Evolutionary conservation across 92 coral and sea anemone species (phyloP), one percentile per base, ranked within the genome.

Genomic region (Nematostella vectensis): DNA sequence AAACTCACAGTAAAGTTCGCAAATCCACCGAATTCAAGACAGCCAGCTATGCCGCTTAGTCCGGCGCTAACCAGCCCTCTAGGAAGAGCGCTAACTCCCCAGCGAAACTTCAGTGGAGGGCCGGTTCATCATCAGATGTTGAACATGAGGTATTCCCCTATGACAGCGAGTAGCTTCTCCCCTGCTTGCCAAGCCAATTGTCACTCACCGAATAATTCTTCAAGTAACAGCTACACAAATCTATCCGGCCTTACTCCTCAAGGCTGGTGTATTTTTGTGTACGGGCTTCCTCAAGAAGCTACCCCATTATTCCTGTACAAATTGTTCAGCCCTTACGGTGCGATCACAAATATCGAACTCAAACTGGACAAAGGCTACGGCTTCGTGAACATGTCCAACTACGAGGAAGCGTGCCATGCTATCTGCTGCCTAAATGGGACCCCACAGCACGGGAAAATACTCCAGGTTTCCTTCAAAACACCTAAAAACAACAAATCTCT

Each of bases 1-100:
- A 93, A 93, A 71, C 61, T 93, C 16, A 93, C 99, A 25, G 99
- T 93, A 49, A 93, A 93, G 75, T 93, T 93, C 57, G 99, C 99
- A 69, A 93, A 93, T 74, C 89, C 99, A 24, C 99, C 95, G 17
- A 88, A 88, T 61, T 72, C 71, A 55, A 77, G 89, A 62, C 94
- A 88, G 68, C 93, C 85, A 55, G 68, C 65, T 42, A 63, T 83
- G 68, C 83, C 87, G 62, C 67, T 79, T 26, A 82, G 73, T 43
- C 73, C 76, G 30, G 48, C 83, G 17, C 47, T 93, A 40, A 76
- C 83, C 31, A 79, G 86, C 29, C 89, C 94, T 4, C 68, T 79
- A 53, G 76, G 83, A 16, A 70, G 82, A 54, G 79, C 74, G 31
- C 66, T 79, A 49, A 68, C 84, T 26, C 78, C 95, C 48, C 81